phyloP scores from a whole-genome alignment of 2,888 invertebrate species.

The Ichneumoninae sp. region DNA sequence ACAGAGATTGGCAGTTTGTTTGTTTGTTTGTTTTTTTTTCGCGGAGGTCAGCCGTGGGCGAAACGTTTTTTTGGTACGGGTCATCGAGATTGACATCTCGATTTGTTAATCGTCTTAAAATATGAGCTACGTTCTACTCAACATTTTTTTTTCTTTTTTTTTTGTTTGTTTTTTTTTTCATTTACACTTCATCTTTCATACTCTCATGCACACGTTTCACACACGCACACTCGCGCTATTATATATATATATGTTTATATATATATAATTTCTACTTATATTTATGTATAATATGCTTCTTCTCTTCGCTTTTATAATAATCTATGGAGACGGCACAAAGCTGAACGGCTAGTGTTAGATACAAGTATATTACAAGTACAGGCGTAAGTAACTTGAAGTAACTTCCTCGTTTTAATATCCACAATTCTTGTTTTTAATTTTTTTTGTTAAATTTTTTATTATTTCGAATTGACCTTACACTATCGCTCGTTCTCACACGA shows the following conservation, averaged over 20 bases:
- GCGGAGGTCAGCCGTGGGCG: conserved; percentile 10
- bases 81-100: conserved; percentile 50
- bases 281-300: conserved; percentile 65
- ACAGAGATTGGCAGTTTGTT: conserved; percentile 50
- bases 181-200: conserved; percentile 31
- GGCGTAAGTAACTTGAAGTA: conserved; percentile 68
- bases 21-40: conserved; percentile 32
- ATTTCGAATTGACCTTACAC: conserved; percentile 2
- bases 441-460: conserved; percentile 28
- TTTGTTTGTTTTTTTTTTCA: conserved; percentile 1
- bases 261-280: conserved; percentile 66
- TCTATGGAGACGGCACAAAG: conserved; percentile 82
- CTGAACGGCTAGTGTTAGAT: conserved; percentile 82
- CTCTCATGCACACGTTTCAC: conserved; percentile 32
- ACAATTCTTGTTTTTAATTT: conserved; percentile 1
- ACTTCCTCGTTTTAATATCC: conserved; percentile 45
- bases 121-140: conserved; percentile 54
- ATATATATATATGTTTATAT: conserved; percentile 46
- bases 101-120: conserved; percentile 65
- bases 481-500: conserved; percentile 24
- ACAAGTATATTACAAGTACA: conserved; percentile 82
- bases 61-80: conserved; percentile 48
- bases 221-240: conserved; percentile 41
- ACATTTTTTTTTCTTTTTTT: neutral
- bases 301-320: conserved; percentile 73